These are phyloP conservation scores for Aldrovandia affinis DNA, from an alignment of 2,797 vertebrate species.

Conservation along the genomic window DNA sequence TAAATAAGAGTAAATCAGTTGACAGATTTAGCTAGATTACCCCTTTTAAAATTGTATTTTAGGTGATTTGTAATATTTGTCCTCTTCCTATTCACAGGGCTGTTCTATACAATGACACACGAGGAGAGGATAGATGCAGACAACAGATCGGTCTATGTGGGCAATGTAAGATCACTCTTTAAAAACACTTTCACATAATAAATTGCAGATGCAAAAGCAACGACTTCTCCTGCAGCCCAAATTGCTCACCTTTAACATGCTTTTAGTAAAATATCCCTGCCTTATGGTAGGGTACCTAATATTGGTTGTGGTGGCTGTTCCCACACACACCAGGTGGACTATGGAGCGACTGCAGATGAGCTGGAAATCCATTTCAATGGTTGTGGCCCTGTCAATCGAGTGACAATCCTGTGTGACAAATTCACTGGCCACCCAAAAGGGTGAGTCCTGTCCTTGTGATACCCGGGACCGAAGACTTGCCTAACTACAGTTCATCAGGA, in stretches of 20 bases:
- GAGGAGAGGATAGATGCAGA: constrained; percentile 96
- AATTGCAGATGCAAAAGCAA: background rate
- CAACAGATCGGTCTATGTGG: constrained; percentile 91
- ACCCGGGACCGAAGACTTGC: background rate
- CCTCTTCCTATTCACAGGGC: constrained; percentile 59
- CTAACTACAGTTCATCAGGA: background rate
- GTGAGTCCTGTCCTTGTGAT: constrained; percentile 61
- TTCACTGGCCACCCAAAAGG: constrained; percentile 96
- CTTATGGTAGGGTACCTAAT: background rate
- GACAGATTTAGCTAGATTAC: background rate
- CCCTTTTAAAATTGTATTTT: background rate
- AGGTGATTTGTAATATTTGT: background rate
- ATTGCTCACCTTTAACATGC: background rate
- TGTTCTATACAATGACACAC: constrained; percentile 72
- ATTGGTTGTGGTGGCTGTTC: background rate
- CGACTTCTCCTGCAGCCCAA: background rate
- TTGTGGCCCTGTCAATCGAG: constrained; percentile 94
- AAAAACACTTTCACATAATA: too few species aligned
- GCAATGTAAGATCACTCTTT: constrained; percentile 79
- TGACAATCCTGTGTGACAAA: constrained; percentile 96
- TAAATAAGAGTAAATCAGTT: background rate
- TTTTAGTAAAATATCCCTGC: background rate
- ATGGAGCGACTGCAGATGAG: constrained; percentile 85
- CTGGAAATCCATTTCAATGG: constrained; percentile 94
- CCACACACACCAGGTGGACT: constrained; percentile 69